These are phyloP conservation scores for Whitmania pigra DNA, from an alignment of 1,140 invertebrate genomes.

Conservation along the genomic window DNA sequence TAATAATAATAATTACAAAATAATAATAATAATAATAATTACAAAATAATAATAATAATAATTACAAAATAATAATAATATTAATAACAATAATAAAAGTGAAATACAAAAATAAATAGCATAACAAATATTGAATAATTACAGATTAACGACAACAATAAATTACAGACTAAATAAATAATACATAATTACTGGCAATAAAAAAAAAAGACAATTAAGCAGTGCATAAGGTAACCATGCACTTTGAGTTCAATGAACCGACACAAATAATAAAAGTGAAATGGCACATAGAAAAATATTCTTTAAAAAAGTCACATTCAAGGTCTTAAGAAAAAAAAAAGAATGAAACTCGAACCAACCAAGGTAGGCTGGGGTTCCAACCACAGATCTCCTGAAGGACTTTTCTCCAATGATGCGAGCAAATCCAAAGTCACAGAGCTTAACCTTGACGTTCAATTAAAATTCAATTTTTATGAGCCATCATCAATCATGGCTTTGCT, in stretches of 20 bases:
- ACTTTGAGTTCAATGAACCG: too few species aligned
- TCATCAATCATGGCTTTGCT: too few species aligned
- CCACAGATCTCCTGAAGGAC: constrained; percentile 87
- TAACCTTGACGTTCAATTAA: constrained; percentile 50
- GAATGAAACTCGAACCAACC: constrained; percentile 12
- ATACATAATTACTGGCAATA: neutral
- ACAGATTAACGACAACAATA: too few species aligned
- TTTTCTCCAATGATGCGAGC: constrained; percentile 96
- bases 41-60: too few species aligned
- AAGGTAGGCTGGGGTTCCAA: constrained; percentile 89
- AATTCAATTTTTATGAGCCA: neutral
- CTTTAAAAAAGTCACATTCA: too few species aligned
- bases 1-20: too few species aligned
- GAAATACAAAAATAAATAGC: too few species aligned
- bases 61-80: too few species aligned
- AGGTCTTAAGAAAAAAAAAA: neutral
- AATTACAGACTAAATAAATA: neutral
- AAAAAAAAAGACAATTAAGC: neutral
- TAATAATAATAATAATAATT: too few species aligned
- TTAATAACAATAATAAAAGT: too few species aligned
- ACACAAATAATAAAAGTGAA: too few species aligned
- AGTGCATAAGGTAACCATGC: neutral
- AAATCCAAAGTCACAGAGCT: constrained; percentile 97
- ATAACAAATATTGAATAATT: too few species aligned
- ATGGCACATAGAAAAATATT: neutral